A percentile compares a stretch with the other conserved stretches of the same genome.
Evolutionary conservation across 2,888 invertebrate species (phyloP).

Genomic region (Oligia latruncula): DNA sequence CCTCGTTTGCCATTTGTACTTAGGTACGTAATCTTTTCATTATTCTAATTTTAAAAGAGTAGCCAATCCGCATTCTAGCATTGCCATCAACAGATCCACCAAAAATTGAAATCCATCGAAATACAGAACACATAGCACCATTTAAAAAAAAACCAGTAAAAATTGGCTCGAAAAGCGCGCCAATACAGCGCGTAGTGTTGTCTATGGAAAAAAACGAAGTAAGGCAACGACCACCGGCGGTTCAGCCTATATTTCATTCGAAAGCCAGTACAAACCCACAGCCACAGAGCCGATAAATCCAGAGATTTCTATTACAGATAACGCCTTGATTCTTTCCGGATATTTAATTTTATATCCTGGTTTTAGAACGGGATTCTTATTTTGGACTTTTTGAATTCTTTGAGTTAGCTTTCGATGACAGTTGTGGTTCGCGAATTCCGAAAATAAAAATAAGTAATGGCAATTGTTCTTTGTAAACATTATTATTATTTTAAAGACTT

Average conservation of each 20-base stretch:
- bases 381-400: slow-evolving; percentile 73
- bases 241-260: slow-evolving; percentile 86
- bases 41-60: slow-evolving; percentile 18
- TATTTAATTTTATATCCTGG: slow-evolving; percentile 87
- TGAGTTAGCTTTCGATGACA: slow-evolving; percentile 56
- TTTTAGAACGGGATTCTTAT: slow-evolving; percentile 77
- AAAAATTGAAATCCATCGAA: slow-evolving; percentile 67
- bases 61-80: slow-evolving; percentile 20
- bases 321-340: slow-evolving; percentile 86
- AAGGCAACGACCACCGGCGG: slow-evolving; percentile 73
- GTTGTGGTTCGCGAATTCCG: slow-evolving; percentile 11
- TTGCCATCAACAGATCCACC: slow-evolving; percentile 60
- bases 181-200: slow-evolving; percentile 72
- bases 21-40: slow-evolving; percentile 12
- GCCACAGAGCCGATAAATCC: slow-evolving; percentile 87
- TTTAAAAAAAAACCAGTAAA: slow-evolving; percentile 67
- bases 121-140: slow-evolving; percentile 64
- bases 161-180: slow-evolving; percentile 71
- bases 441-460: background rate
- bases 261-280: slow-evolving; percentile 78
- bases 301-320: slow-evolving; percentile 89
- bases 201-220: slow-evolving; percentile 74
- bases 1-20: slow-evolving; percentile 22
- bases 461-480: background rate
- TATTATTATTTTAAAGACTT: background rate